Percentiles rank a stretch among this genome's conserved stretches.
phyloP scores from a whole-genome alignment of 2,797 vertebrate species.

The Coilia nasus region DNA sequence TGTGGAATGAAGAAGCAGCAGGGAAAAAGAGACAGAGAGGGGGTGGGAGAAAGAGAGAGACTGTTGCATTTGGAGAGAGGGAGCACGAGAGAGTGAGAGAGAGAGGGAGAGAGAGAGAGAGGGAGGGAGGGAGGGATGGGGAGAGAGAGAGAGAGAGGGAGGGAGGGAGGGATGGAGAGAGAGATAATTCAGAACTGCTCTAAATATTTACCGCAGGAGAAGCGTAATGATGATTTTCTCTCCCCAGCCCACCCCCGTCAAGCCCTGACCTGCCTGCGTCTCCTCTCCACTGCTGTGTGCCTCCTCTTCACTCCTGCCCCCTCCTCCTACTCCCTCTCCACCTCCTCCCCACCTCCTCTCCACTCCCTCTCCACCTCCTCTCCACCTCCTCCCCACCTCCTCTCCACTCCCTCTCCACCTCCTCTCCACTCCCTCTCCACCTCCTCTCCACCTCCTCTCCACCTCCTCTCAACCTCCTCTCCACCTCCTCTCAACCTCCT shows the following conservation, averaged over 20 bases:
- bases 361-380: too few relatives aligned
- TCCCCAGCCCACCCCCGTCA: neutral
- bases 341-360: slow-evolving; percentile 51
- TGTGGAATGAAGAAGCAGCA: neutral
- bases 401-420: too few relatives aligned
- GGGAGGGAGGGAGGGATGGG: neutral
- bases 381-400: too few relatives aligned
- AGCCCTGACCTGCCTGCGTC: neutral
- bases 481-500: too few relatives aligned
- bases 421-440: too few relatives aligned
- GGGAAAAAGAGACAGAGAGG: neutral
- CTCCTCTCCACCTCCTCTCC: too few relatives aligned
- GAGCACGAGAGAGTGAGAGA: neutral
- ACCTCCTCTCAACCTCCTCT: too few relatives aligned
- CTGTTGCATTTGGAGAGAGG: neutral
- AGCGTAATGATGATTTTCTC: neutral
- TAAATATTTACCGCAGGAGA: neutral
- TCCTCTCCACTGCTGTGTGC: neutral
- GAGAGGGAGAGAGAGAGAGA: neutral
- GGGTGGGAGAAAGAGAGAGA: neutral
- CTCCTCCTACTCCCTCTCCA: slow-evolving; percentile 10
- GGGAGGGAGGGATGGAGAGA: too few relatives aligned
- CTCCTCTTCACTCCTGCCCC: slow-evolving; percentile 4
- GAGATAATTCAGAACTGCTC: neutral
- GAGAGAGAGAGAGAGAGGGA: neutral